Percentiles rank a stretch among this genome's conserved stretches.
These are phyloP conservation scores for western clawed frog (Xenopus tropicalis) DNA, from an alignment of 2,113 vertebrate genomes.

Conservation along the genomic window DNA sequence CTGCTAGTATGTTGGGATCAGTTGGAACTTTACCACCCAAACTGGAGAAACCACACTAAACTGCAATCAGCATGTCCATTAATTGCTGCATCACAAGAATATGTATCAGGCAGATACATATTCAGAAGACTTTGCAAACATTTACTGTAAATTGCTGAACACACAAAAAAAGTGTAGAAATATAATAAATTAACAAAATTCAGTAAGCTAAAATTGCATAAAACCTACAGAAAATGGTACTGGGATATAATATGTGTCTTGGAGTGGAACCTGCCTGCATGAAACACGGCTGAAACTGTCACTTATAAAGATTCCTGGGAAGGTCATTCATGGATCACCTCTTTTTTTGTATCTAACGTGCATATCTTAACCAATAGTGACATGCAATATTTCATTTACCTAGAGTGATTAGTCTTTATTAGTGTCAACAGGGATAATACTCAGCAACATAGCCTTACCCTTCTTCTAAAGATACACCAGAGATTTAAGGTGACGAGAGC, in stretches of 20 bases:
- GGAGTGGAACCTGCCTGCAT: neutral
- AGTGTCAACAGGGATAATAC: neutral
- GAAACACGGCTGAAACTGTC: neutral
- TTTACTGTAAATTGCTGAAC: neutral
- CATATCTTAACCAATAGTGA: conserved; percentile 4
- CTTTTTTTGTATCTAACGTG: neutral
- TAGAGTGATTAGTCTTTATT: conserved; percentile 6
- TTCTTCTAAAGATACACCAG: neutral
- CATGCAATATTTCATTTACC: conserved; percentile 10
- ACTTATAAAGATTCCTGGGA: neutral
- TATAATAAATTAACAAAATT: neutral
- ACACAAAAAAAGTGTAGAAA: neutral
- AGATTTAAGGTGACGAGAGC: too few relatives aligned
- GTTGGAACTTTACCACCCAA: too few relatives aligned
- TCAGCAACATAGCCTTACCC: neutral
- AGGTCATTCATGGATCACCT: neutral
- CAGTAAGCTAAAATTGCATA: neutral
- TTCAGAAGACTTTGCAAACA: too few relatives aligned
- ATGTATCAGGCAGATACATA: too few relatives aligned
- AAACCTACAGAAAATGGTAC: neutral
- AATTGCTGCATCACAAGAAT: too few relatives aligned
- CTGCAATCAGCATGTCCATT: too few relatives aligned
- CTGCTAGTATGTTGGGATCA: too few relatives aligned
- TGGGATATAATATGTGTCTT: neutral
- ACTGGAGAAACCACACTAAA: too few relatives aligned